Percentiles rank a stretch among this genome's conserved stretches.
Evolutionary conservation across 2,113 vertebrate genomes (phyloP).

Genomic region (Eulemur macaco): DNA sequence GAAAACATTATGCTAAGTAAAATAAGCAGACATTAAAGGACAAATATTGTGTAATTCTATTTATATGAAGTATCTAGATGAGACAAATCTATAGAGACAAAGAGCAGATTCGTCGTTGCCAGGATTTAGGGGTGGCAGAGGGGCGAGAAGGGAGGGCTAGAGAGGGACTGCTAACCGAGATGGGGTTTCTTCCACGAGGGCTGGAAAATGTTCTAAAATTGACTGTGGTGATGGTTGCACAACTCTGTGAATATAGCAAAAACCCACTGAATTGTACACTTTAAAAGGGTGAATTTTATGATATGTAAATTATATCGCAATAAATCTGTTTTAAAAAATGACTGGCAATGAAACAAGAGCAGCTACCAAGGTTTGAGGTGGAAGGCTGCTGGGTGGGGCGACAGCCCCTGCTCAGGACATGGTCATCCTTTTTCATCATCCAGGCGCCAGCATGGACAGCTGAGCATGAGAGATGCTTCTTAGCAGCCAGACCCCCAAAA

Average conservation of each 20-base stretch:
- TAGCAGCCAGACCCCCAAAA: not conserved
- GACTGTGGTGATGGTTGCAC: not conserved
- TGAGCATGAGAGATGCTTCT: not conserved
- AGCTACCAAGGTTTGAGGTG: not conserved
- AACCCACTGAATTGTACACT: not conserved
- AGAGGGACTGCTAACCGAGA: not conserved
- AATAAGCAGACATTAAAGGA: not conserved
- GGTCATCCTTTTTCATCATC: not conserved
- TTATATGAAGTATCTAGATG: not conserved
- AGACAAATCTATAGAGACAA: not conserved
- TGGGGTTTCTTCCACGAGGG: not conserved
- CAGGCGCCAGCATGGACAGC: not conserved
- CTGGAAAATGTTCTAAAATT: conserved; percentile 2
- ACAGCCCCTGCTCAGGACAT: rapidly evolving
- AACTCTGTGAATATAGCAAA: not conserved
- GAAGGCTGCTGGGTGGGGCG: rapidly evolving
- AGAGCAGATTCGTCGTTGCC: not conserved
- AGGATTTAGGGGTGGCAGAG: not conserved
- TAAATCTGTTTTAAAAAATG: not conserved
- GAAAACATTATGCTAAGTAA: not conserved
- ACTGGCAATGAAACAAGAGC: not conserved
- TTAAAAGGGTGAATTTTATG: not conserved
- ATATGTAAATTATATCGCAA: not conserved
- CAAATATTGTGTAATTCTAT: not conserved
- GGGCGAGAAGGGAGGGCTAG: rapidly evolving